phyloP scores from a whole-genome alignment of 2,797 vertebrate genomes.

The Sebastes iracundus region DNA sequence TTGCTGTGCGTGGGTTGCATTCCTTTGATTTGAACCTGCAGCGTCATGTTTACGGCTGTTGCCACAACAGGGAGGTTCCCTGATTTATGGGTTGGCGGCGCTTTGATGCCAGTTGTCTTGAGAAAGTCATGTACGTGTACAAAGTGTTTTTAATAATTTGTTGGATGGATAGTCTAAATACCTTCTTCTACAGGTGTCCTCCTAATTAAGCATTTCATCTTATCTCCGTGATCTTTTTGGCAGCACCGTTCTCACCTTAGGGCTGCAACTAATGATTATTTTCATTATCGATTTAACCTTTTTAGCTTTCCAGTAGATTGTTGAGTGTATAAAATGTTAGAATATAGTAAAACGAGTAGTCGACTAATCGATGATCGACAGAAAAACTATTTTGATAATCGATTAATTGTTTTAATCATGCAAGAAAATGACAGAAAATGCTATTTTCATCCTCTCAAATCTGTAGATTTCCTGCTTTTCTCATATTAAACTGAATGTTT shows the following conservation, averaged over 20 bases:
- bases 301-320: not conserved
- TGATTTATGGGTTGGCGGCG: not conserved
- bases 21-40: slow-evolving; percentile 50
- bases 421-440: no score
- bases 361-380: no score
- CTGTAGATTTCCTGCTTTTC: no score
- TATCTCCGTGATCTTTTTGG: not conserved
- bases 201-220: not conserved
- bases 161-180: not conserved
- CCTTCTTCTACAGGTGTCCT: not conserved
- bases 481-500: no score
- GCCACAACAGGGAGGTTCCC: slow-evolving; percentile 25
- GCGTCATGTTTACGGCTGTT: slow-evolving; percentile 27
- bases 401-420: no score
- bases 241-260: not conserved
- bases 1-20: slow-evolving; percentile 28
- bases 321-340: not conserved
- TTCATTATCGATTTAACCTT: not conserved
- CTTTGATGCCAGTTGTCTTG: not conserved
- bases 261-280: not conserved
- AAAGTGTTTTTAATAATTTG: not conserved
- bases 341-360: not conserved
- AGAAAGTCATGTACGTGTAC: not conserved
- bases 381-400: no score
- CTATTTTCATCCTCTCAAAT: no score